phyloP scores from a whole-genome alignment of 2,888 invertebrate species.

The Platycheirus albimanus region DNA sequence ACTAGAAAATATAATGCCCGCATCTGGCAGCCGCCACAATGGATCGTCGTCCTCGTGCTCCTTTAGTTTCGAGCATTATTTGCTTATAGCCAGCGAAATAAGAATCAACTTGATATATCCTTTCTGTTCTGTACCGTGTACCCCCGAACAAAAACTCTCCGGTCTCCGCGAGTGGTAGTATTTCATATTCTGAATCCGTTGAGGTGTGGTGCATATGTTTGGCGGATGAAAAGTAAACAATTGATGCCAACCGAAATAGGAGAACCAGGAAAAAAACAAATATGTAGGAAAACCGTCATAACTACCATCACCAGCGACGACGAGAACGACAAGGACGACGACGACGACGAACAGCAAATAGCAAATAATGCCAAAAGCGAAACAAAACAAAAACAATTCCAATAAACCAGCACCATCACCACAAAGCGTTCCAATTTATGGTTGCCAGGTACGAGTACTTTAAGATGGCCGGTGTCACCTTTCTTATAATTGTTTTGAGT shows the following conservation, averaged over 20 bases:
- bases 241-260: slow-evolving; percentile 70
- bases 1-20: slow-evolving; percentile 59
- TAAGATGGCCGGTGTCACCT: too few relatives aligned
- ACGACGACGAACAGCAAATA: slow-evolving; percentile 66
- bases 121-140: too few relatives aligned
- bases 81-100: slow-evolving; percentile 69
- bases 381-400: slow-evolving; percentile 73
- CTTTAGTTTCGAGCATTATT: slow-evolving; percentile 63
- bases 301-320: slow-evolving; percentile 56
- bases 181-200: slow-evolving; percentile 57
- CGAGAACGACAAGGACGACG: too few relatives aligned
- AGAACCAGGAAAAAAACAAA: slow-evolving; percentile 43
- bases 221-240: slow-evolving; percentile 74
- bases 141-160: not conserved
- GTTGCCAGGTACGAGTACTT: slow-evolving; percentile 11
- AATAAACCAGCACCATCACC: slow-evolving; percentile 61
- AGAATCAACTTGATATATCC: slow-evolving; percentile 70
- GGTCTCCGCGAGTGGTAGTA: slow-evolving; percentile 13
- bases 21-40: slow-evolving; percentile 69
- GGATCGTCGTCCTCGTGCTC: slow-evolving; percentile 68
- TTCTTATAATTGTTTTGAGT: too few relatives aligned
- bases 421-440: slow-evolving; percentile 43
- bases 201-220: slow-evolving; percentile 74
- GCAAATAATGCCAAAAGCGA: slow-evolving; percentile 73
- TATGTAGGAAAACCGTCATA: slow-evolving; percentile 64